Conservation (phyloP, 53 echinoderm and acorn worm species). For the Mesocentrotus franciscanus region DNA sequence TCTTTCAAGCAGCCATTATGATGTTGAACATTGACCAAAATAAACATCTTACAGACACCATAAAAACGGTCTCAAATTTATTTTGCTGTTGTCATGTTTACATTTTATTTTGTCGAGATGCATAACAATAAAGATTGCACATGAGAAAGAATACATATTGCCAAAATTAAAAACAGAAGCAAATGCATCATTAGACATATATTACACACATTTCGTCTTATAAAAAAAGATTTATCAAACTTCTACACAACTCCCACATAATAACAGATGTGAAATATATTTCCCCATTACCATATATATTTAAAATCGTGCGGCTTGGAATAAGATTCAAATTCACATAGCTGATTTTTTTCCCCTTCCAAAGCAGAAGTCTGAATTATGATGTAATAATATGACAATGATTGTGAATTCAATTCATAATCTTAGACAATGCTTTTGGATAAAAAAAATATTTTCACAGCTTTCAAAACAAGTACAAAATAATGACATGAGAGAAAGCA, state of each 20-base stretch:
- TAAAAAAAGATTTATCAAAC: not conserved
- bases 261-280: not conserved
- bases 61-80: not conserved
- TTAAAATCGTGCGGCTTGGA: not conserved
- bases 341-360: not conserved
- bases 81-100: not conserved
- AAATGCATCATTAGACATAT: conserved; percentile 6
- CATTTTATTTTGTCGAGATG: conserved; percentile 22
- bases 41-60: not conserved
- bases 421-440: not conserved
- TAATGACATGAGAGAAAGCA: not conserved
- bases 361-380: not conserved
- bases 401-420: too few relatives aligned
- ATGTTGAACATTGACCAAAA: too few relatives aligned
- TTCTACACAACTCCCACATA: not conserved
- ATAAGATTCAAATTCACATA: not conserved
- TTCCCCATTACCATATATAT: not conserved
- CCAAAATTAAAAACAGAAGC: not conserved
- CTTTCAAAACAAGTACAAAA: not conserved
- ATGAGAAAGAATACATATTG: conserved; percentile 15
- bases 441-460: not conserved
- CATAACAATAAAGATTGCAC: conserved; percentile 41
- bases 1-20: too few relatives aligned
- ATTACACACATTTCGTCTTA: not conserved
- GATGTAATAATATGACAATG: not conserved